phyloP scores from a whole-genome alignment of 2,888 invertebrate species.

The Atherix ibis region DNA sequence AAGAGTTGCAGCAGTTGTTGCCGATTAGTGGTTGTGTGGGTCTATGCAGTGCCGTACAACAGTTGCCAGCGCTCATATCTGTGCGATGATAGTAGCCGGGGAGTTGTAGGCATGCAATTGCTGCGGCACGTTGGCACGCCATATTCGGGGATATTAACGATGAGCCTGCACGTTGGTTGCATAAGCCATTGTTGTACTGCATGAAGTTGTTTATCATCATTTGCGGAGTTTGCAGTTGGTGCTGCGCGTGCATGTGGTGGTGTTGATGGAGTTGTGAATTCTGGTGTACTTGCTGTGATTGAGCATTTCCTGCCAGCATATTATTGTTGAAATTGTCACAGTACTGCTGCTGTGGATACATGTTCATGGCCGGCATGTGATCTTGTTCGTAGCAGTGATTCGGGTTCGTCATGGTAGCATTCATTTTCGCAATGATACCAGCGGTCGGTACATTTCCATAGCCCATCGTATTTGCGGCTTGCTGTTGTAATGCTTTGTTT shows the following conservation, averaged over 20 bases:
- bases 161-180: slow-evolving; percentile 4
- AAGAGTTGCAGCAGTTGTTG: slow-evolving; percentile 6
- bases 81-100: slow-evolving; percentile 15
- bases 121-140: slow-evolving; percentile 1
- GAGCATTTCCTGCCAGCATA: too few species aligned
- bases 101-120: slow-evolving; percentile 11
- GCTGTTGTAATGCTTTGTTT: too few species aligned
- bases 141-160: too few species aligned
- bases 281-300: neutral
- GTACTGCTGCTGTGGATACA: too few species aligned
- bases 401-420: too few species aligned
- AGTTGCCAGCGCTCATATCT: slow-evolving; percentile 14
- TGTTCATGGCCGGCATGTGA: too few species aligned
- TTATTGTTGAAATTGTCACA: too few species aligned
- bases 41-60: slow-evolving; percentile 9
- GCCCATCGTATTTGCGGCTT: too few species aligned
- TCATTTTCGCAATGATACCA: too few species aligned
- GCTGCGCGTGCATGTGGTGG: neutral
- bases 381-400: too few species aligned
- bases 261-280: neutral
- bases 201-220: slow-evolving; percentile 1
- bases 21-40: neutral
- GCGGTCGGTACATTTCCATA: too few species aligned
- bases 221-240: slow-evolving; percentile 1
- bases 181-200: slow-evolving; percentile 2